A percentile compares a stretch with the other conserved stretches of the same genome.
phyloP scores from a whole-genome alignment of 2,888 invertebrate genomes.

The Pyrrhosoma nymphula region DNA sequence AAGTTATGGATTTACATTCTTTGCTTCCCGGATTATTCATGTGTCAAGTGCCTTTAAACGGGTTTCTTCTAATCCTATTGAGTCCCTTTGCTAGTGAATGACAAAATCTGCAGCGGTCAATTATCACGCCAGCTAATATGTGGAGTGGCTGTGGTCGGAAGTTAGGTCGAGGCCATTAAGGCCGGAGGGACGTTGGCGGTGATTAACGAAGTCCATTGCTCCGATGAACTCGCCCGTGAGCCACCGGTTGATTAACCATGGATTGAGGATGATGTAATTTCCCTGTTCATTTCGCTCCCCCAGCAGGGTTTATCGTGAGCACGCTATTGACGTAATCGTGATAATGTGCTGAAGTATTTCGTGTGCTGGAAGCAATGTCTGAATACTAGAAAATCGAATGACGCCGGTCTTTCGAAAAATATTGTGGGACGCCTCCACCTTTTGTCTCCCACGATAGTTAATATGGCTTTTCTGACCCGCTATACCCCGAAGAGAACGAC shows the following conservation, averaged over 20 bases:
- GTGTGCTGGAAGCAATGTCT: no score
- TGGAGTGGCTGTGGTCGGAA: neutral
- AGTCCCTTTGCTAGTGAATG: neutral
- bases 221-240: neutral
- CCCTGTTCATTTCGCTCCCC: neutral
- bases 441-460: neutral
- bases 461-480: neutral
- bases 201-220: neutral
- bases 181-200: neutral
- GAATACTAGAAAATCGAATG: no score
- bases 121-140: neutral
- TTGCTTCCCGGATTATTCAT: neutral
- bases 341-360: no score
- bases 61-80: neutral
- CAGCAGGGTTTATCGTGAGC: no score
- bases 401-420: no score
- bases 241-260: neutral
- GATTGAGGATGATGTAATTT: neutral
- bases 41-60: neutral
- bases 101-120: neutral
- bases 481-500: no score
- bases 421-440: no score
- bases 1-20: no score
- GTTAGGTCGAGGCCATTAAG: conserved; percentile 1
- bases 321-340: no score